Percentiles rank a stretch among this genome's conserved stretches.
phyloP scores from a whole-genome alignment of 2,888 invertebrate genomes.

The Marronus borbonicus region DNA sequence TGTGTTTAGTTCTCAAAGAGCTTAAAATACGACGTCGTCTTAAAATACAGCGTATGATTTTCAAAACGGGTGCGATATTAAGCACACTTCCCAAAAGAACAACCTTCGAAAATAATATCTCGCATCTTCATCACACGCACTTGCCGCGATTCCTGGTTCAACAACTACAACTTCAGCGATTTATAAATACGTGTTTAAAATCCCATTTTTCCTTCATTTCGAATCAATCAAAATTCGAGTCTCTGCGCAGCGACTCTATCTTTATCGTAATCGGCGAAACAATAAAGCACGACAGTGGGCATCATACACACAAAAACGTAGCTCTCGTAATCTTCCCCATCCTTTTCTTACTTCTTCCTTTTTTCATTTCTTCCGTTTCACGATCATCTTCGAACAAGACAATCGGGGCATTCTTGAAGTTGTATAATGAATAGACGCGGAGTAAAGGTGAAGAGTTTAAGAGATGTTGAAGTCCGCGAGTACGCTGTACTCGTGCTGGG shows the following conservation, averaged over 20 bases:
- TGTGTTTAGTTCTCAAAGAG: too few relatives aligned
- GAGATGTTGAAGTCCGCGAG: constrained; percentile 50
- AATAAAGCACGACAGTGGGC: constrained; percentile 29
- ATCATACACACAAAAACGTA: constrained; percentile 31
- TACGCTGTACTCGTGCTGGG: constrained; percentile 53
- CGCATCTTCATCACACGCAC: too few relatives aligned
- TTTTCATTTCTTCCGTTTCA: constrained; percentile 27
- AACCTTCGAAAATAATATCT: too few relatives aligned
- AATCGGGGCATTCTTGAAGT: constrained; percentile 42
- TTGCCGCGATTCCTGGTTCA: neutral
- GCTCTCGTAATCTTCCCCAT: neutral
- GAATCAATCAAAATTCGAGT: constrained; percentile 30
- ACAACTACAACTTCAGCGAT: neutral
- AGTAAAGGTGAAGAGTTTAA: constrained; percentile 52
- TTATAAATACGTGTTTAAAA: neutral
- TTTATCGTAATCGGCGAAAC: constrained; percentile 34
- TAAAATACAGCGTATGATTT: too few relatives aligned
- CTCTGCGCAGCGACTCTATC: constrained; percentile 23
- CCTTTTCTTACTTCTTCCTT: constrained; percentile 19
- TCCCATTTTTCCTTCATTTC: neutral
- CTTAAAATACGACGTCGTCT: too few relatives aligned
- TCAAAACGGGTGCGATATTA: too few relatives aligned
- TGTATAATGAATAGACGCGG: constrained; percentile 50
- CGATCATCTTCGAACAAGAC: constrained; percentile 35
- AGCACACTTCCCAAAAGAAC: too few relatives aligned